Evolutionary conservation across 2,888 invertebrate species (phyloP).

Genomic region (Spodoptera littoralis): DNA sequence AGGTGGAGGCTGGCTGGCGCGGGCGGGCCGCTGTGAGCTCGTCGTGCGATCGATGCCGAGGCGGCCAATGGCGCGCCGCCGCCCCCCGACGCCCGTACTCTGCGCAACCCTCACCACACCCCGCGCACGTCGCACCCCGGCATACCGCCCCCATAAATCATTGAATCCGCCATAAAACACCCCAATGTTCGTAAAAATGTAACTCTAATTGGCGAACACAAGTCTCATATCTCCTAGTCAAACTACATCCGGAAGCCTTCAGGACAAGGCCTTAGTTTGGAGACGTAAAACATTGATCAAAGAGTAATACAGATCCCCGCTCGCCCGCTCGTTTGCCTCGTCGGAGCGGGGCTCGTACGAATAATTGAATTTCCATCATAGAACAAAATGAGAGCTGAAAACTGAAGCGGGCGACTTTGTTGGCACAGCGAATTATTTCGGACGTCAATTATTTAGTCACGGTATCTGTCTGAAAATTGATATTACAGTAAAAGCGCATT

Average conservation of each 20-base stretch:
- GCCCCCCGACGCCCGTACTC: conserved; percentile 79
- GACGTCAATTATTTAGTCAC: conserved; percentile 85
- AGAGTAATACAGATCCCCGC: conserved; percentile 77
- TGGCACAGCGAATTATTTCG: conserved; percentile 85
- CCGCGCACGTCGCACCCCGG: conserved; percentile 77
- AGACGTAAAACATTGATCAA: conserved; percentile 84
- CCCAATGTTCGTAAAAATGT: conserved; percentile 88
- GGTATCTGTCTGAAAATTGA: conserved; percentile 76
- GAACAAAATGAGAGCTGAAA: conserved; percentile 87
- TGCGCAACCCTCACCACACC: conserved; percentile 82
- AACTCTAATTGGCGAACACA: conserved; percentile 87
- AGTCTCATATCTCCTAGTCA: conserved; percentile 80
- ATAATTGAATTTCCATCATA: conserved; percentile 88
- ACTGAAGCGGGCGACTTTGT: conserved; percentile 87
- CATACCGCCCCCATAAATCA: conserved; percentile 88
- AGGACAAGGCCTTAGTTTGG: conserved; percentile 69
- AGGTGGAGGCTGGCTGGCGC: conserved; percentile 87
- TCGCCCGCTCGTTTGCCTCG: conserved; percentile 72
- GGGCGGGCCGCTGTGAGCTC: conserved; percentile 85
- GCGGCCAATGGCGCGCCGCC: conserved; percentile 87
- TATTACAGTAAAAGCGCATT: conserved; percentile 72
- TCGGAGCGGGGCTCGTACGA: conserved; percentile 78
- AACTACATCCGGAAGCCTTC: conserved; percentile 75
- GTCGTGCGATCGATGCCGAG: conserved; percentile 86
- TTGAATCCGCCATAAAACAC: conserved; percentile 88